Evolutionary conservation across 2,113 vertebrate genomes (phyloP), one percentile per base, ranked within the genome.

Genomic region (Hucho hucho): DNA sequence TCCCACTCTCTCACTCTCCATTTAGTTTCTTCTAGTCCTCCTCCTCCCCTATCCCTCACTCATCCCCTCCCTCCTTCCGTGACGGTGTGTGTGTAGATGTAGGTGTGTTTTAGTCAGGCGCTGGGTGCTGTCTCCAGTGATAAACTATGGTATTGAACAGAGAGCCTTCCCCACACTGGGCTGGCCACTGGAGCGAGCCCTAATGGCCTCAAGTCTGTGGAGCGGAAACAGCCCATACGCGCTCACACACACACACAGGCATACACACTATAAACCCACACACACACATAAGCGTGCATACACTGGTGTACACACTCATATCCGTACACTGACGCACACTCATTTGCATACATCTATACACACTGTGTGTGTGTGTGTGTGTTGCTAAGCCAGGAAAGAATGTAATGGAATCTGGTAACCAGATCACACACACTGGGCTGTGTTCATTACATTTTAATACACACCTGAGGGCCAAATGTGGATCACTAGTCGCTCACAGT

Each of bases 401-500:
- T 83, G 86, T 90, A 93, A 93, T 81, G 56, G 88, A 91, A 81
- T 74, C 86, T 56, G 64, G 93, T 91, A 92, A 93, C 90, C 73
- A 85, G 90, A 93, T 91, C 81, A 84, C 83, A 71, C 84, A 82
- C 78, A 37, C 77, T 53, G 83, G 56, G 25, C 84, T 13, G 78
- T 69, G 78, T 78, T 93, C 93, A 93, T 93, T 92, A 93, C 92
- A 92, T 83, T 91, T 93, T 81, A 90, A 92, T 91, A 83, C 75
- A 77, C 82, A 70, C 75, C 73, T 73, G 77, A 82, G 64, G 64
- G 61, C 14, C 65, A 69, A 64, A 80, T 70, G 72, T 12, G 43
- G 11, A 47, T 24, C 9, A 0, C 6, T 14, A n/a, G 7, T 49
- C 37, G 61, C 74, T 63, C 13, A n/a, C 11, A 72, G n/a, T 5